phyloP scores from a whole-genome alignment of 2,797 vertebrate genomes.

The Melanotaenia trifasciata region DNA sequence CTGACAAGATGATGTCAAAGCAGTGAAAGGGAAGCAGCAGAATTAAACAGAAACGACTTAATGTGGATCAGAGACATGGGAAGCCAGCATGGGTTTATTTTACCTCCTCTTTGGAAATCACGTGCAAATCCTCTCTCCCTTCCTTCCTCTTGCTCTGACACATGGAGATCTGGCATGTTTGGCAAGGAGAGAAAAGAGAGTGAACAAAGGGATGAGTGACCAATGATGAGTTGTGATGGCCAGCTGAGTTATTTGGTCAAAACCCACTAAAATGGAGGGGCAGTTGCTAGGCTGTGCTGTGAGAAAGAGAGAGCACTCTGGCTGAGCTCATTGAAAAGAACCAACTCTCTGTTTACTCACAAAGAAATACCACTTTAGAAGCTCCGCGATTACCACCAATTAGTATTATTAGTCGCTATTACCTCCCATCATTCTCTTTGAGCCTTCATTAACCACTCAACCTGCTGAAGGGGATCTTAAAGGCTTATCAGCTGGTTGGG shows the following conservation, averaged over 20 bases:
- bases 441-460: constrained; percentile 65
- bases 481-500: constrained; percentile 31
- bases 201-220: constrained; percentile 79
- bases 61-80: constrained; percentile 70
- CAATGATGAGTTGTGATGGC: constrained; percentile 67
- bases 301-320: constrained; percentile 69
- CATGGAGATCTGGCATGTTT: constrained; percentile 78
- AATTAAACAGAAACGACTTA: constrained; percentile 58
- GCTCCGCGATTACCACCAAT: constrained; percentile 72
- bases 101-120: constrained; percentile 62
- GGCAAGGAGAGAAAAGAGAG: constrained; percentile 72
- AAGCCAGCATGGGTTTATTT: constrained; percentile 59
- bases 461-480: constrained; percentile 52
- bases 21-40: constrained; percentile 11
- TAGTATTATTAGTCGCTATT: constrained; percentile 77
- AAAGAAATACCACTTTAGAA: constrained; percentile 72
- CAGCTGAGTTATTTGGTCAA: constrained; percentile 81
- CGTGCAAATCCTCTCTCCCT: constrained; percentile 65
- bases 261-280: constrained; percentile 75
- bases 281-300: constrained; percentile 77
- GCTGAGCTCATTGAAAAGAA: constrained; percentile 75
- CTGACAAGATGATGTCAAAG: constrained; percentile 41
- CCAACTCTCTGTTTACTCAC: constrained; percentile 76
- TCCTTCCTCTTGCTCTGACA: constrained; percentile 63
- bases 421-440: constrained; percentile 56